Percentiles rank a stretch among this genome's conserved stretches.
phyloP scores from a whole-genome alignment of 2,888 invertebrate species.

The Athrips mouffetella region DNA sequence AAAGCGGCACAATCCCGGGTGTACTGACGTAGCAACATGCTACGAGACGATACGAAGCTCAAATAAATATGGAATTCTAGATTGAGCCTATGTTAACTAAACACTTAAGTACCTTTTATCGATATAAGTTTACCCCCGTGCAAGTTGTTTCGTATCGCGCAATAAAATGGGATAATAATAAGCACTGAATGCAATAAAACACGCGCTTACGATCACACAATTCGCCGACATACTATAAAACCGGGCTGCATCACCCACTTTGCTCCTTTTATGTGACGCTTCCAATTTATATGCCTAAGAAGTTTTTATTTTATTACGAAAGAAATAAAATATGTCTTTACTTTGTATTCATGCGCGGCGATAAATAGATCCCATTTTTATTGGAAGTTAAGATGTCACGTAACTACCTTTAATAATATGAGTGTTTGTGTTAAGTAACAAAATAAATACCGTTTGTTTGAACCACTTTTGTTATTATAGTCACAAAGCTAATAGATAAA shows the following conservation, averaged over 20 bases:
- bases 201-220: conserved; percentile 48
- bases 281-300: conserved; percentile 49
- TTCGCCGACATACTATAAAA: conserved; percentile 56
- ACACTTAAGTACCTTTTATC: no score
- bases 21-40: no score
- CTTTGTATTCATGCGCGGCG: conserved; percentile 29
- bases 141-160: conserved; percentile 21
- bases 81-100: no score
- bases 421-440: no score
- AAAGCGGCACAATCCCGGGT: no score
- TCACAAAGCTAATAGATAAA: no score
- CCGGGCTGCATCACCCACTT: conserved; percentile 43
- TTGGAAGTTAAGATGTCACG: conserved; percentile 22
- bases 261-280: conserved; percentile 42
- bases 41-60: no score
- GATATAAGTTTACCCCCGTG: conserved; percentile 1
- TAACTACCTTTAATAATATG: no score
- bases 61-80: no score
- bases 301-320: conserved; percentile 46
- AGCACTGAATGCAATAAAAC: conserved; percentile 53
- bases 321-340: conserved; percentile 28
- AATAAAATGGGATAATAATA: conserved; percentile 51
- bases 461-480: no score
- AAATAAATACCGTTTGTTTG: no score
- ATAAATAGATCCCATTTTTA: conserved; percentile 27